These are phyloP conservation scores for Gambusia holbrooki DNA, from an alignment of 2,113 vertebrate species.

Conservation along the genomic window DNA sequence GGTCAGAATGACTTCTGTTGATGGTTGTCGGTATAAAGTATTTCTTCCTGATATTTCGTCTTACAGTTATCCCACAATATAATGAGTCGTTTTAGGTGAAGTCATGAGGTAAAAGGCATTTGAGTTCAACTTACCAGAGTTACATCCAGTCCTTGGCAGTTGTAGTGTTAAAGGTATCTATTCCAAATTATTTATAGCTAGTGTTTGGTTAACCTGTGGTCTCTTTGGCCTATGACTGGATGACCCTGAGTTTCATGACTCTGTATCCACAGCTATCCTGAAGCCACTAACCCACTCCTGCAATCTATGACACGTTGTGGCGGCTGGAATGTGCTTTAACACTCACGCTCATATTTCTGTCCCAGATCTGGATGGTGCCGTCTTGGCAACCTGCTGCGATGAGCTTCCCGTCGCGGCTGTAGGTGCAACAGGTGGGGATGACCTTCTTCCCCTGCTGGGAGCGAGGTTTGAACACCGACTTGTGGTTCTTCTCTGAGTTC, in stretches of 20 bases:
- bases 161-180: slow-evolving; percentile 24
- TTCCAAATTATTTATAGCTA: slow-evolving; percentile 47
- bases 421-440: slow-evolving; percentile 90
- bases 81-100: too few species aligned
- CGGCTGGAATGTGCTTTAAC: slow-evolving; percentile 13
- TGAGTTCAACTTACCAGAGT: not conserved
- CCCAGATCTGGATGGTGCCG: slow-evolving; percentile 98
- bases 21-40: too few species aligned
- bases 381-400: slow-evolving; percentile 95
- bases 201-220: slow-evolving; percentile 50
- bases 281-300: slow-evolving; percentile 53
- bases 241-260: slow-evolving; percentile 51
- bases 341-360: slow-evolving; percentile 94
- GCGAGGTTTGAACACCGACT: slow-evolving; percentile 91
- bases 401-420: slow-evolving; percentile 93
- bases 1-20: not conserved
- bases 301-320: slow-evolving; percentile 22
- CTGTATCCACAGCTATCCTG: slow-evolving; percentile 24
- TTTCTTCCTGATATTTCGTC: too few species aligned
- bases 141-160: slow-evolving; percentile 2
- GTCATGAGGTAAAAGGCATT: too few species aligned
- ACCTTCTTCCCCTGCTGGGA: slow-evolving; percentile 92
- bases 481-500: slow-evolving; percentile 92
- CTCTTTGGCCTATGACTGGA: slow-evolving; percentile 54
- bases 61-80: too few species aligned